phyloP scores from a whole-genome alignment of 2,113 vertebrate species.

The Synchiropus splendidus region DNA sequence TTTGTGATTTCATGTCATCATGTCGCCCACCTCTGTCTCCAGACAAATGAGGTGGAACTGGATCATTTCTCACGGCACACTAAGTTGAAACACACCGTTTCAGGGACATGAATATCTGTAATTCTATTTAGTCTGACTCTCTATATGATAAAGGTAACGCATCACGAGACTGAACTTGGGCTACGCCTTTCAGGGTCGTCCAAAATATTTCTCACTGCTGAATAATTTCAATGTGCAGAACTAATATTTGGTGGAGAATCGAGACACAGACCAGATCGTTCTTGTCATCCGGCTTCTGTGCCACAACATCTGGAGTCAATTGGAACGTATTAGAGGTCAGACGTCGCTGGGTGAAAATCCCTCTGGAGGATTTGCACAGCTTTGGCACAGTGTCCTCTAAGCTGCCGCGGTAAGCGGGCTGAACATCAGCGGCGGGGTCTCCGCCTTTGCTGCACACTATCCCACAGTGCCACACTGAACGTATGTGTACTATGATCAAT shows the following conservation, averaged over 20 bases:
- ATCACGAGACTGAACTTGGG: too few species aligned
- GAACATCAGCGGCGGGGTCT: conserved; percentile 29
- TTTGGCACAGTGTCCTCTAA: conserved; percentile 45
- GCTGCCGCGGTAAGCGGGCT: conserved; percentile 32
- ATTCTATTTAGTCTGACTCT: too few species aligned
- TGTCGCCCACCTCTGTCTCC: too few species aligned
- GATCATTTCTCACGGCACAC: too few species aligned
- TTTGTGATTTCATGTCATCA: too few species aligned
- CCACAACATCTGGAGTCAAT: conserved; percentile 60
- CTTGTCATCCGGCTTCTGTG: conserved; percentile 2
- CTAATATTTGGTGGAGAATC: conserved; percentile 7
- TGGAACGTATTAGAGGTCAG: conserved; percentile 49
- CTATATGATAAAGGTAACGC: too few species aligned
- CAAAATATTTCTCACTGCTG: not conserved
- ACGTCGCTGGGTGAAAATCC: conserved; percentile 45
- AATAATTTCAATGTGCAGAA: conserved; percentile 1
- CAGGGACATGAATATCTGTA: too few species aligned
- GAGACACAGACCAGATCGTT: conserved; percentile 1
- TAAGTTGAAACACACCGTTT: too few species aligned
- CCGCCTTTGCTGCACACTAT: conserved; percentile 12
- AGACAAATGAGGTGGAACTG: too few species aligned
- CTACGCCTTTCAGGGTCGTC: not conserved
- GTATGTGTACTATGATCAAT: too few species aligned
- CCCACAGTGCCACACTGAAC: not conserved
- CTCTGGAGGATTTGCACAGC: conserved; percentile 44